These are phyloP conservation scores for Pogonomyrmex californicus DNA, from an alignment of 1,140 invertebrate species.

Conservation along the genomic window DNA sequence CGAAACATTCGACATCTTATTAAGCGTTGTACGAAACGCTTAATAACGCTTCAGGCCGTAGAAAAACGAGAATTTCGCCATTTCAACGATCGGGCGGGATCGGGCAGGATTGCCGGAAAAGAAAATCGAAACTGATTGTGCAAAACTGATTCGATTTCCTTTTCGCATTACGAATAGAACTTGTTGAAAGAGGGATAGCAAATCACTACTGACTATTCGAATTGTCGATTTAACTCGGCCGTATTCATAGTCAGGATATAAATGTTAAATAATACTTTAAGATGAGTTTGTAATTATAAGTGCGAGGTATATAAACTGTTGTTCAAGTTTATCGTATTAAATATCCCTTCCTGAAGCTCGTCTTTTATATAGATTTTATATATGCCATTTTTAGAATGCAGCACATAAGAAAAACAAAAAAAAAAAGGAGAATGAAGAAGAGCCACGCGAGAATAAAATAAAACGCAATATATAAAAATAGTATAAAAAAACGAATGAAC, in stretches of 20 bases:
- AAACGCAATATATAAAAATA: neutral
- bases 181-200: neutral
- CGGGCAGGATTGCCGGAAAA: neutral
- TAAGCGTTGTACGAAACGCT: neutral
- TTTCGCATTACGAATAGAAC: slow-evolving; percentile 10
- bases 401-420: neutral
- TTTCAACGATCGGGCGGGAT: neutral
- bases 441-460: neutral
- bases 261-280: slow-evolving; percentile 21
- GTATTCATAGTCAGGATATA: slow-evolving; percentile 23
- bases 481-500: neutral
- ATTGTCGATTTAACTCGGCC: neutral
- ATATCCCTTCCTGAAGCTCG: neutral
- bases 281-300: slow-evolving; percentile 25
- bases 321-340: slow-evolving; percentile 26
- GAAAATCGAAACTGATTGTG: neutral
- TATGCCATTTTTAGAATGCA: neutral
- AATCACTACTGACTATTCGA: neutral
- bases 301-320: neutral
- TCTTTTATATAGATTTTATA: slow-evolving; percentile 29
- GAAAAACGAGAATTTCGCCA: neutral
- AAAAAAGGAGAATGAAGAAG: neutral
- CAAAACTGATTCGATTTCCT: neutral
- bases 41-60: neutral
- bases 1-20: neutral